Conservation (phyloP, 2,797 vertebrate genomes). For the Pempheris klunzingeri region DNA sequence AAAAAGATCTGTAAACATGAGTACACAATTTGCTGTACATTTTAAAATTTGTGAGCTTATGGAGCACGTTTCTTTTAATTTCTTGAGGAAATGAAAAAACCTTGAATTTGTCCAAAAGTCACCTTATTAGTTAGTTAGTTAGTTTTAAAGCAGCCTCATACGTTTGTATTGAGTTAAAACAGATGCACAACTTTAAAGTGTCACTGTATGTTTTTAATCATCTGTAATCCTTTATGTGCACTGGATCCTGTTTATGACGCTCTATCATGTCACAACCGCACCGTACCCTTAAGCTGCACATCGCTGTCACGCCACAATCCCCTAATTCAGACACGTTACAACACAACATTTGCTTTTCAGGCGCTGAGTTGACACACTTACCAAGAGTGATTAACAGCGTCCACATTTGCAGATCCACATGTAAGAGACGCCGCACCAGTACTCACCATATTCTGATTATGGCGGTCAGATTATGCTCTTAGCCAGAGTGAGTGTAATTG, state of each 20-base stretch:
- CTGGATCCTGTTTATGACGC: background rate
- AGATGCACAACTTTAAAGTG: background rate
- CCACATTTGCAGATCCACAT: constrained; percentile 22
- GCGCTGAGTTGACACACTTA: constrained; percentile 17
- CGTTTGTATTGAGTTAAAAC: background rate
- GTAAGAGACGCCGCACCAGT: background rate
- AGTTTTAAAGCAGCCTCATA: background rate
- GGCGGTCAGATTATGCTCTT: constrained; percentile 21
- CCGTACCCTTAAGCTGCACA: background rate
- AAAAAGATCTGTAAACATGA: background rate
- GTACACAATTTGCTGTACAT: background rate
- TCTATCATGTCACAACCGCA: background rate
- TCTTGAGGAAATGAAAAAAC: background rate
- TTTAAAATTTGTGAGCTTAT: too few relatives aligned
- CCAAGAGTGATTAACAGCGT: constrained; percentile 23
- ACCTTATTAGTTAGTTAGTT: background rate
- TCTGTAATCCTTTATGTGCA: background rate
- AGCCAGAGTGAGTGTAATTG: background rate
- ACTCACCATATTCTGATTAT: constrained; percentile 13
- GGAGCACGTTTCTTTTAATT: background rate
- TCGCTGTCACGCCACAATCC: background rate
- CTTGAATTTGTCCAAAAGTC: background rate
- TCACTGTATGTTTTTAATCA: background rate
- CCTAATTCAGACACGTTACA: background rate
- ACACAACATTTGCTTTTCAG: constrained; percentile 29